Evolutionary conservation across 2,888 invertebrate species (phyloP), one percentile per base, ranked within the genome.

Genomic region (Deilephila elpenor): DNA sequence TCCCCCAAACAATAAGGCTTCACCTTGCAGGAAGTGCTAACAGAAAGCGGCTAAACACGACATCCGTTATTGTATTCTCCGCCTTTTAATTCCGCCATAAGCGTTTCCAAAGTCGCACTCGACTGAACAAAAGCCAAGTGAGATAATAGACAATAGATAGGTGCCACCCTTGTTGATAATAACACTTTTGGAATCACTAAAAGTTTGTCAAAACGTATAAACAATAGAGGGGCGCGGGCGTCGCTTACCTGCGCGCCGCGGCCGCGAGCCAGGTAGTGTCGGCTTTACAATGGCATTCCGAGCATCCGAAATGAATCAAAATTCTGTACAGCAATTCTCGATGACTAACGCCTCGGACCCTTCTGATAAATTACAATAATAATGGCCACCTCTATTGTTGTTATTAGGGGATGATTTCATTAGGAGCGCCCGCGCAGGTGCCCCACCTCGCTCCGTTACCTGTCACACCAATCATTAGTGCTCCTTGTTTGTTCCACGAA

Each of bases 221-320:
- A 92, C 91, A 93, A 86, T 87, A 85, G 83, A 83, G 73, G 74
- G 75, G 78, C 79, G 78, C 74, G 75, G 77, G 76, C 73, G 67
- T 71, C 44, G n/a, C 73, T 74, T 85, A 83, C 86, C 86, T 86
- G 89, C 83, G 80, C 81, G 82, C 86, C 86, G 89, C 83, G 80
- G 82, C 44, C 44, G 44, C 44, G 64, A 64, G 34, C 19, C 93
- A 93, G 93, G 94, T 93, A 93, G 85, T 80, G 83, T 82, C 89
- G 89, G 88, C 88, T 83, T 83, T 83, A 93, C 93, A 93, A 94
- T 93, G 90, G 92, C 93, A 94, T 94, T 93, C 94, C 93, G 88
- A 83, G 80, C 91, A 92, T 90, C 88, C 89, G 88, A 92, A 92
- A 93, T 93, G 91, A 94, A 93, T 93, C 93, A 91, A 93, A 93